phyloP scores from a whole-genome alignment of 2,113 vertebrate species.

The Tetraodon nigroviridis region DNA sequence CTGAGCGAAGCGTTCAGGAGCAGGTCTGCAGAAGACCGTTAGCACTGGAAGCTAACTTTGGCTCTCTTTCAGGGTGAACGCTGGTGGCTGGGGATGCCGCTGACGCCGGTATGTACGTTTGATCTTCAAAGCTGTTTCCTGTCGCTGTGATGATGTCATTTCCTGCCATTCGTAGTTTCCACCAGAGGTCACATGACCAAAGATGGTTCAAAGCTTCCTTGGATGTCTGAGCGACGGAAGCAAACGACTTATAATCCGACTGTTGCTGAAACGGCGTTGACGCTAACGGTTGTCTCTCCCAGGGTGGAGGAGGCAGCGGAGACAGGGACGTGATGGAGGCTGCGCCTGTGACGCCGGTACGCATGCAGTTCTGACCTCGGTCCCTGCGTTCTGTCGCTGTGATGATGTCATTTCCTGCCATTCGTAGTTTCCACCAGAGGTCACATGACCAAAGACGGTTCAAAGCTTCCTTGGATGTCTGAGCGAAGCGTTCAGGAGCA shows the following conservation, averaged over 20 bases:
- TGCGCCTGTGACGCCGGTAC: neutral
- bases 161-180: too few relatives aligned
- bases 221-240: conserved; percentile 59
- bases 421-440: conserved; percentile 55
- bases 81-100: neutral
- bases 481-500: conserved; percentile 17
- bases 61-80: neutral
- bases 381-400: conserved; percentile 27
- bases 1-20: conserved; percentile 31
- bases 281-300: neutral
- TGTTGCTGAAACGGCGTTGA: too few relatives aligned
- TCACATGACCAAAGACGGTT: conserved; percentile 37
- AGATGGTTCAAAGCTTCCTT: conserved; percentile 61
- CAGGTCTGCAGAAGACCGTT: too few relatives aligned
- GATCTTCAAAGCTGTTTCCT: too few relatives aligned
- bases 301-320: neutral
- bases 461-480: conserved; percentile 59
- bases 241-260: too few relatives aligned
- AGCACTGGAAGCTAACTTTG: neutral
- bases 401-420: conserved; percentile 48
- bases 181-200: too few relatives aligned
- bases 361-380: neutral
- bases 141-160: too few relatives aligned
- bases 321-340: neutral
- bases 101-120: too few relatives aligned